phyloP scores from a whole-genome alignment of 1,140 invertebrate genomes.

The Hestina assimilis region DNA sequence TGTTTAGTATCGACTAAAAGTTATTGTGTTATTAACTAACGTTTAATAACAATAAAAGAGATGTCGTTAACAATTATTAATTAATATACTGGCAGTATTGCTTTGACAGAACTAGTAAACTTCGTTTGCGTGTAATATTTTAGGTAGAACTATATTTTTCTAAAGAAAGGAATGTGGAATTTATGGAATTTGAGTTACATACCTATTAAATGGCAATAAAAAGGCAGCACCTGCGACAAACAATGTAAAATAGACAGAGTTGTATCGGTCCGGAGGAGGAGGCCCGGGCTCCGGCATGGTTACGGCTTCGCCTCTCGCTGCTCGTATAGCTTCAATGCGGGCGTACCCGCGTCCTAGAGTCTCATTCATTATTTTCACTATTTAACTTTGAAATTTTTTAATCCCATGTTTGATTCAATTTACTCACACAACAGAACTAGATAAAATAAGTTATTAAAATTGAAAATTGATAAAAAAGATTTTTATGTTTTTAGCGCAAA shows the following conservation, averaged over 20 bases:
- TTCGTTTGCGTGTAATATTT: too few species aligned
- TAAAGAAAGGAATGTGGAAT: too few species aligned
- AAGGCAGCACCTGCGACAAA: slow-evolving; percentile 93
- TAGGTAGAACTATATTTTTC: not conserved
- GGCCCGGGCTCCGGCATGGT: slow-evolving; percentile 68
- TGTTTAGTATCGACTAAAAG: too few species aligned
- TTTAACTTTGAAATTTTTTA: slow-evolving; percentile 35
- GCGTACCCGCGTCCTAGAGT: slow-evolving; percentile 84
- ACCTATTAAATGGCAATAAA: slow-evolving; percentile 94
- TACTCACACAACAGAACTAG: too few species aligned
- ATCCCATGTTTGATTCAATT: slow-evolving; percentile 7
- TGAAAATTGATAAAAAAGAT: too few species aligned
- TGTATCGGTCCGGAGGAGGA: slow-evolving; percentile 87
- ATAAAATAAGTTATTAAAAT: too few species aligned
- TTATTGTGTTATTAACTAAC: too few species aligned
- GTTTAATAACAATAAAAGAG: not conserved
- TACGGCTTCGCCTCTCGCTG: slow-evolving; percentile 57
- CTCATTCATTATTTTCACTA: slow-evolving; percentile 79
- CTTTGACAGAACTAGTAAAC: too few species aligned
- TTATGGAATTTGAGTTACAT: slow-evolving; percentile 22
- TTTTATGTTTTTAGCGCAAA: too few species aligned
- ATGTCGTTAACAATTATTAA: not conserved
- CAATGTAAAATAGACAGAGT: slow-evolving; percentile 88
- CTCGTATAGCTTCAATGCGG: slow-evolving; percentile 72
- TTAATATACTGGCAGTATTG: not conserved